These are phyloP conservation scores for Andrena fulva DNA, from an alignment of 2,888 invertebrate species.

Conservation along the genomic window DNA sequence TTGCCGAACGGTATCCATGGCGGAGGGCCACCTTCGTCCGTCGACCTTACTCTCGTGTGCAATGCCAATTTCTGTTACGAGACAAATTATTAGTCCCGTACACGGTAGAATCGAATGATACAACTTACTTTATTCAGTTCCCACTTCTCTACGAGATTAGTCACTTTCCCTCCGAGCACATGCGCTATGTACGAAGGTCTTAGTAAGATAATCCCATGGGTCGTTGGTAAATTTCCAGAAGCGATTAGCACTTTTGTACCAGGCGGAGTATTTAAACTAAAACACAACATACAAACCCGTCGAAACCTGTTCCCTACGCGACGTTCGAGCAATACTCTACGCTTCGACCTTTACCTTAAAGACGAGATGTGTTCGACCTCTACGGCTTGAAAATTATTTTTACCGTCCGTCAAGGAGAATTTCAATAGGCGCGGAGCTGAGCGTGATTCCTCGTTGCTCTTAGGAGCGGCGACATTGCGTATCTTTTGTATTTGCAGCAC, in stretches of 20 bases:
- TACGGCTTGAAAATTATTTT: conserved; percentile 90
- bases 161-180: conserved; percentile 94
- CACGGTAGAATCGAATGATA: conserved; percentile 33
- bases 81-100: conserved; percentile 1
- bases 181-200: conserved; percentile 88
- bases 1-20: conserved; percentile 97
- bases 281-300: conserved; percentile 17
- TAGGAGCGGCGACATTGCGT: conserved; percentile 95
- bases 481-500: conserved; percentile 95
- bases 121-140: conserved; percentile 87
- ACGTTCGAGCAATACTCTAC: background rate
- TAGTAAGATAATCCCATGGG: conserved; percentile 91
- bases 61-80: conserved; percentile 80
- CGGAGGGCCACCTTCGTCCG: conserved; percentile 92
- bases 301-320: background rate
- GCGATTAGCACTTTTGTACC: conserved; percentile 92
- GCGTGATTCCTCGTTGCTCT: conserved; percentile 94
- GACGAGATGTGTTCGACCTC: conserved; percentile 90
- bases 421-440: conserved; percentile 94
- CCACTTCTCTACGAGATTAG: conserved; percentile 95
- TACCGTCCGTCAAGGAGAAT: conserved; percentile 94
- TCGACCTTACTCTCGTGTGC: conserved; percentile 86
- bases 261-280: conserved; percentile 93
- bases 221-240: conserved; percentile 87
- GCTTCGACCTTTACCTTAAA: conserved; percentile 84